These are phyloP conservation scores for Gobio occitaniae DNA, from an alignment of 2,797 vertebrate genomes.

Conservation along the genomic window DNA sequence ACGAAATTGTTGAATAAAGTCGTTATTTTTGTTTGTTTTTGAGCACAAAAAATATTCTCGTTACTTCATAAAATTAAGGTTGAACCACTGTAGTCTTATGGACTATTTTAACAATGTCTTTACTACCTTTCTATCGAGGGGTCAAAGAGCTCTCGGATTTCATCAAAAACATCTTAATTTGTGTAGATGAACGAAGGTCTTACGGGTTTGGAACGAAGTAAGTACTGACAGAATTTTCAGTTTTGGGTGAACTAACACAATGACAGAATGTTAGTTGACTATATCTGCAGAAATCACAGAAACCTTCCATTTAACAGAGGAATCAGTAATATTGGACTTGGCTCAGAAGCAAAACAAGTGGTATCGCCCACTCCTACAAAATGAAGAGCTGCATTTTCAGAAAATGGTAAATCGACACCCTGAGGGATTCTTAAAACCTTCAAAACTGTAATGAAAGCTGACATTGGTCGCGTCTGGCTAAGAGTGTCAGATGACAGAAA, in stretches of 20 bases:
- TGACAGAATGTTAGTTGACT: neutral
- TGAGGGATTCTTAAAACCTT: conserved; percentile 17
- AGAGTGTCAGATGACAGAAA: conserved; percentile 59
- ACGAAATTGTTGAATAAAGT: no score
- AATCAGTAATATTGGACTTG: neutral
- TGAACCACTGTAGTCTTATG: no score
- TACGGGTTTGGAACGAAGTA: no score
- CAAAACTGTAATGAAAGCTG: conserved; percentile 33
- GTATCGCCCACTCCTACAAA: neutral
- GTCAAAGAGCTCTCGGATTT: no score
- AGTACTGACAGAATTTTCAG: no score
- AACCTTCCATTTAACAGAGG: neutral
- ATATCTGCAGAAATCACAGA: neutral
- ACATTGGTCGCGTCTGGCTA: conserved; percentile 33
- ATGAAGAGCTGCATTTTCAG: neutral
- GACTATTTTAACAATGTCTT: no score
- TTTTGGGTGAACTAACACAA: neutral
- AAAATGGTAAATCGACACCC: neutral
- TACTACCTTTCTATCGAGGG: no score
- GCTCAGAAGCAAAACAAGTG: neutral
- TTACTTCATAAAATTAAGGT: no score
- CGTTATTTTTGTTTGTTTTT: no score
- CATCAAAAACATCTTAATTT: no score
- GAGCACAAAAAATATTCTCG: no score
- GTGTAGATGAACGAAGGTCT: no score